A percentile compares a stretch with the other conserved stretches of the same genome.
phyloP scores from a whole-genome alignment of 2,888 invertebrate species.

The Orthosia gracilis region DNA sequence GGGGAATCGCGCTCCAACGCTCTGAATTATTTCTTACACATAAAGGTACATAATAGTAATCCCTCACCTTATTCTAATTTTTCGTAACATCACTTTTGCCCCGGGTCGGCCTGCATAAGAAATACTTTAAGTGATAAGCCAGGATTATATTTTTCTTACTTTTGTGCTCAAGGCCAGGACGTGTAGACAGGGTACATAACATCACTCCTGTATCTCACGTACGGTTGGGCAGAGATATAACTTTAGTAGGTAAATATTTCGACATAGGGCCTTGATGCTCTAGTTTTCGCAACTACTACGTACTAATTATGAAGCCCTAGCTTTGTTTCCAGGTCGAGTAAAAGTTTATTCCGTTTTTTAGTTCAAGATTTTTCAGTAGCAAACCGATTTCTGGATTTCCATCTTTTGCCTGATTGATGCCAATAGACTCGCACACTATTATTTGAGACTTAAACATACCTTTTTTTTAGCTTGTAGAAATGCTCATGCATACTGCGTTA shows the following conservation, averaged over 20 bases:
- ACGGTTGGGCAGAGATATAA: too few relatives aligned
- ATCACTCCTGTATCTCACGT: neutral
- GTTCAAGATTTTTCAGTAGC: too few relatives aligned
- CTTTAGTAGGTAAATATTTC: neutral
- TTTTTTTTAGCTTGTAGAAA: too few relatives aligned
- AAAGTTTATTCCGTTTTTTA: too few relatives aligned
- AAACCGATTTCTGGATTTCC: too few relatives aligned
- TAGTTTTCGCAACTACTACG: neutral
- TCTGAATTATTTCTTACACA: constrained; percentile 82
- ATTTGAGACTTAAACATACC: too few relatives aligned
- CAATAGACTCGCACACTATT: too few relatives aligned
- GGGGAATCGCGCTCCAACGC: constrained; percentile 82
- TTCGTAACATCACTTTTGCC: constrained; percentile 22
- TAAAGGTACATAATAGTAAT: constrained; percentile 54
- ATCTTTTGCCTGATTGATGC: too few relatives aligned
- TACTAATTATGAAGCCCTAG: neutral
- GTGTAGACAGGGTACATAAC: neutral
- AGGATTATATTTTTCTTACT: constrained; percentile 15
- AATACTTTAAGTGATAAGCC: constrained; percentile 11
- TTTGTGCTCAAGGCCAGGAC: neutral
- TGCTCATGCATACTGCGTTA: too few relatives aligned
- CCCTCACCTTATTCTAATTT: constrained; percentile 46
- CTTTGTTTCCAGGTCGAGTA: too few relatives aligned
- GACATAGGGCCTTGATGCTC: neutral
- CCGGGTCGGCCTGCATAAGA: constrained; percentile 10